Evolutionary conservation across 2,113 vertebrate genomes (phyloP).

Genomic region (Gymnogyps californianus): DNA sequence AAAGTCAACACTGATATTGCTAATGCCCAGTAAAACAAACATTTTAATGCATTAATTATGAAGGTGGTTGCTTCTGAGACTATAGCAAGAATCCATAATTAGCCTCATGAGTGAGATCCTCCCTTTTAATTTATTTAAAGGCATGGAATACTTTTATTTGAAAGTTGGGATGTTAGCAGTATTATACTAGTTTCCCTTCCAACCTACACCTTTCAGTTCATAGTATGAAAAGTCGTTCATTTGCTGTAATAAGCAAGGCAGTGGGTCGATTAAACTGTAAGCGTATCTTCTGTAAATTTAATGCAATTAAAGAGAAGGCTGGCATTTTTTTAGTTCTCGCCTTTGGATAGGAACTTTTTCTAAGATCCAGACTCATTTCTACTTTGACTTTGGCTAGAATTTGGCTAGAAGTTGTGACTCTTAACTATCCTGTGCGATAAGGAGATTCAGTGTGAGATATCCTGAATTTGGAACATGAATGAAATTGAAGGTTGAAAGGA

Average conservation of each 20-base stretch:
- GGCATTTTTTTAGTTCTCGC: background rate
- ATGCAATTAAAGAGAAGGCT: background rate
- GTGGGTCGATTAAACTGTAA: background rate
- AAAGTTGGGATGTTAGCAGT: background rate
- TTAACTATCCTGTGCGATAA: background rate
- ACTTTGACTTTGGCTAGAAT: background rate
- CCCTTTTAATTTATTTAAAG: background rate
- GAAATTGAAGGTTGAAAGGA: background rate
- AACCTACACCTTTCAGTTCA: background rate
- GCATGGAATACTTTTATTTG: background rate
- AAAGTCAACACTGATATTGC: background rate
- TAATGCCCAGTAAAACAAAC: background rate
- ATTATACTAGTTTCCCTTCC: background rate
- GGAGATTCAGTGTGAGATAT: background rate
- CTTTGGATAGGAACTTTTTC: background rate
- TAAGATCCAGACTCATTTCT: background rate
- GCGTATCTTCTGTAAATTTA: background rate
- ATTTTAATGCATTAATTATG: constrained; percentile 41
- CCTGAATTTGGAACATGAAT: background rate
- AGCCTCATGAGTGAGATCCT: background rate
- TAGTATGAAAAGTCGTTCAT: background rate
- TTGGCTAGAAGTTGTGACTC: background rate
- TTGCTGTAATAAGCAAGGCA: background rate
- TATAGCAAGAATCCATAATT: background rate
- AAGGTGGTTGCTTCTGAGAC: background rate